Conservation (phyloP, 2,797 vertebrate genomes). For the Halcyon smyrnensis region DNA sequence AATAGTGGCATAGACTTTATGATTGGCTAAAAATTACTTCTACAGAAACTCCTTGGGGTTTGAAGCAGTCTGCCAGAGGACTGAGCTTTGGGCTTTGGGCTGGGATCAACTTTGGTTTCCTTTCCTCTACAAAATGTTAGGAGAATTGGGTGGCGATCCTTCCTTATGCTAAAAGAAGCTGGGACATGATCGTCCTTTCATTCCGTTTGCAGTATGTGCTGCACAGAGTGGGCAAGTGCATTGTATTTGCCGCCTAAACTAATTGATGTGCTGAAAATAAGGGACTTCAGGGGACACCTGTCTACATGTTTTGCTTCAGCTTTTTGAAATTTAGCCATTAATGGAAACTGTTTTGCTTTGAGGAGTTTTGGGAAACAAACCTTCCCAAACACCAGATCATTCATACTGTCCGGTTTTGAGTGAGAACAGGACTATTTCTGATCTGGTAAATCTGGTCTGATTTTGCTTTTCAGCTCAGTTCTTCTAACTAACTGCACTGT, state of each 20-base stretch:
- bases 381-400: neutral
- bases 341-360: neutral
- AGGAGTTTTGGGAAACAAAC: neutral
- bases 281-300: neutral
- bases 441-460: no score
- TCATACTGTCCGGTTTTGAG: neutral
- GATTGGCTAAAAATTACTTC: neutral
- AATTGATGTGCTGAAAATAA: fast-evolving
- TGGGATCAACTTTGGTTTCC: neutral
- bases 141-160: fast-evolving
- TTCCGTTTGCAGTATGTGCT: fast-evolving
- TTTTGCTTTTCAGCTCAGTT: no score
- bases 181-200: fast-evolving
- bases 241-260: fast-evolving
- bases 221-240: fast-evolving
- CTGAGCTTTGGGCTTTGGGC: neutral
- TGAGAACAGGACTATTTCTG: no score
- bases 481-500: no score
- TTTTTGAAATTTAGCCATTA: neutral
- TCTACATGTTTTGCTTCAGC: neutral
- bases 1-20: neutral
- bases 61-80: neutral
- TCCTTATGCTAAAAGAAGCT: no score
- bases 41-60: neutral
- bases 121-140: fast-evolving